Evolutionary conservation across 30 jellyfish, hydroid and myxozoan genomes (phyloP).

Genomic region (Clytia hemisphaerica): DNA sequence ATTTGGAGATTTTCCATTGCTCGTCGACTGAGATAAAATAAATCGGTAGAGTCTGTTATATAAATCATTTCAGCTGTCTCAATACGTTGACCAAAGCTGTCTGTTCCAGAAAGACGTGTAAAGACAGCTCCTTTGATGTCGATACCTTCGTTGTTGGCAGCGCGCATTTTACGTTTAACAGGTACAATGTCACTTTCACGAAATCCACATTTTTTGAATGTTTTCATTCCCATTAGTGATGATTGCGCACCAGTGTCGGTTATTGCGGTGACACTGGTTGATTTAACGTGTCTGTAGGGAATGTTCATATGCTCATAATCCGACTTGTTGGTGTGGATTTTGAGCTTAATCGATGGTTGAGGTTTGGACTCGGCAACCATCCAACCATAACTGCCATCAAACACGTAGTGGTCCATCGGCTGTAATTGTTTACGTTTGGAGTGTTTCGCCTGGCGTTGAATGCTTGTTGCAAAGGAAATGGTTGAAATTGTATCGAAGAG

Average conservation of each 20-base stretch:
- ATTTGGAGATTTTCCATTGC: conserved; percentile 13
- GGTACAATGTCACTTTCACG: conserved; percentile 8
- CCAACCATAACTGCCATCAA: conserved; percentile 15
- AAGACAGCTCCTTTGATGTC: conserved; percentile 17
- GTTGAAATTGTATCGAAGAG: too few species aligned
- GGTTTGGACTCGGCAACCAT: background rate
- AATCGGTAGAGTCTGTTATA: conserved; percentile 6
- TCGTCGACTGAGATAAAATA: conserved; percentile 18
- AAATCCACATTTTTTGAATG: background rate
- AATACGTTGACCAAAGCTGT: background rate
- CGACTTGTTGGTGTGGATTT: background rate
- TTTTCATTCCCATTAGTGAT: conserved; percentile 10
- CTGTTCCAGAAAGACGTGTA: conserved; percentile 3
- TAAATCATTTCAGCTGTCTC: conserved; percentile 8
- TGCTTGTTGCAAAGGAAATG: too few species aligned
- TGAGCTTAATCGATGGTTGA: conserved; percentile 4
- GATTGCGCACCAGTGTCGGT: conserved; percentile 22
- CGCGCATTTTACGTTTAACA: background rate
- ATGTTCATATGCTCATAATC: background rate
- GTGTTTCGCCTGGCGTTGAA: too few species aligned
- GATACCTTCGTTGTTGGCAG: conserved; percentile 17
- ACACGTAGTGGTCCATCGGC: conserved; percentile 9
- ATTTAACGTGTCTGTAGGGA: background rate
- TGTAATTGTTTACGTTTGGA: too few species aligned
- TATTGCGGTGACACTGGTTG: background rate